Conservation (phyloP, 1,140 invertebrate species). For the Trichogramma pretiosum region DNA sequence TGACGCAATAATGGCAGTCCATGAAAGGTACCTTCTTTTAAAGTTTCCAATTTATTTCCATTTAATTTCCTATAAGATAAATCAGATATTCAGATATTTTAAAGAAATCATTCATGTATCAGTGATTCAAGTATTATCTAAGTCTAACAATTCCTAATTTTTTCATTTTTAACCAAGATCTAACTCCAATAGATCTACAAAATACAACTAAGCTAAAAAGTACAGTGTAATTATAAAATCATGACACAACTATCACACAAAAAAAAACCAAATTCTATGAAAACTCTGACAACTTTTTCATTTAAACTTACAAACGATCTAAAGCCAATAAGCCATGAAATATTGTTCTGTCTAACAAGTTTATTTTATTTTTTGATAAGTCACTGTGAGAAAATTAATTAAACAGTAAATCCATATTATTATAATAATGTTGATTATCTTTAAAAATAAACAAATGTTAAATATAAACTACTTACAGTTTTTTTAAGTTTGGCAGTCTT, state of each 20-base stretch:
- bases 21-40: constrained; percentile 40
- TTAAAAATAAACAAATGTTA: no score
- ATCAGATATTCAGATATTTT: no score
- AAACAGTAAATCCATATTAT: no score
- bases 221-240: background rate
- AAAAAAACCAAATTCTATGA: no score
- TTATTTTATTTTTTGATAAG: constrained; percentile 60
- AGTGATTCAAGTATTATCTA: no score
- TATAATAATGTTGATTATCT: no score
- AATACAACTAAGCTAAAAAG: no score
- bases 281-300: no score
- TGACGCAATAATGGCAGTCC: constrained; percentile 38
- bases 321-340: constrained; percentile 58
- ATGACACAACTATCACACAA: constrained; percentile 4
- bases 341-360: constrained; percentile 53
- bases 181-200: no score
- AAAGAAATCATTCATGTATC: no score
- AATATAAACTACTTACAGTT: constrained; percentile 46
- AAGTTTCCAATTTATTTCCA: constrained; percentile 33
- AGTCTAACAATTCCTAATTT: no score
- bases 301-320: constrained; percentile 61
- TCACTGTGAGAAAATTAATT: constrained; percentile 31
- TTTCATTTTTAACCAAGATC: no score
- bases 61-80: constrained; percentile 40
- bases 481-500: constrained; percentile 57